Conservation (phyloP, 2,888 invertebrate genomes). For the Sarcophaga rosellei region DNA sequence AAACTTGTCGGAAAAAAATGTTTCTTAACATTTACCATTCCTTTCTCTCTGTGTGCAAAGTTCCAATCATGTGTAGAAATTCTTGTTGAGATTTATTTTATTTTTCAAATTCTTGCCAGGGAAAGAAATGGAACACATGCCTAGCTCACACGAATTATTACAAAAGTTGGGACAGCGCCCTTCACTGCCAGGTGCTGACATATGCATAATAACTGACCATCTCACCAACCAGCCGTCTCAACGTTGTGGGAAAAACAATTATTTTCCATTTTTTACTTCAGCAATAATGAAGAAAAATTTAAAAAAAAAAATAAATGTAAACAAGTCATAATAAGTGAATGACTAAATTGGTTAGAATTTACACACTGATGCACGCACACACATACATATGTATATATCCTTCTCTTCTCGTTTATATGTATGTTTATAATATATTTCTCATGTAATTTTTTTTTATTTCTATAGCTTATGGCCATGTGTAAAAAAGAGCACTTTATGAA, state of each 20-base stretch:
- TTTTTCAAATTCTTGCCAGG: not conserved
- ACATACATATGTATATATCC: too few species aligned
- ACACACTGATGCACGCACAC: too few species aligned
- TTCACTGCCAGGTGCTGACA: too few species aligned
- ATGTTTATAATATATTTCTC: too few species aligned
- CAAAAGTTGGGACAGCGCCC: too few species aligned
- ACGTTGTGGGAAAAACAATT: conserved; percentile 19
- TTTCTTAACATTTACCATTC: not conserved
- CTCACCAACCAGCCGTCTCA: not conserved
- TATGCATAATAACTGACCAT: not conserved
- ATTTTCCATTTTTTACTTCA: conserved; percentile 28
- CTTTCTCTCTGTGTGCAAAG: not conserved
- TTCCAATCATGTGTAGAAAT: not conserved
- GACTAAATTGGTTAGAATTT: conserved; percentile 9
- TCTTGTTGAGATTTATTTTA: conserved; percentile 31
- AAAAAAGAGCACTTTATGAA: conserved; percentile 28
- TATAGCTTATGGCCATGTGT: not conserved
- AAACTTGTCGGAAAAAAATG: not conserved
- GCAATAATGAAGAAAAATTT: conserved; percentile 1
- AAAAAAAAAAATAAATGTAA: not conserved
- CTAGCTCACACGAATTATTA: too few species aligned
- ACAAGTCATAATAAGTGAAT: conserved; percentile 25
- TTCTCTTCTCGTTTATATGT: too few species aligned
- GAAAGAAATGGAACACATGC: too few species aligned
- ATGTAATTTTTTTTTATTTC: too few species aligned